Evolutionary conservation across 2,113 vertebrate species (phyloP), one percentile per base, ranked within the genome.

Genomic region (Mormyrus lacerda): DNA sequence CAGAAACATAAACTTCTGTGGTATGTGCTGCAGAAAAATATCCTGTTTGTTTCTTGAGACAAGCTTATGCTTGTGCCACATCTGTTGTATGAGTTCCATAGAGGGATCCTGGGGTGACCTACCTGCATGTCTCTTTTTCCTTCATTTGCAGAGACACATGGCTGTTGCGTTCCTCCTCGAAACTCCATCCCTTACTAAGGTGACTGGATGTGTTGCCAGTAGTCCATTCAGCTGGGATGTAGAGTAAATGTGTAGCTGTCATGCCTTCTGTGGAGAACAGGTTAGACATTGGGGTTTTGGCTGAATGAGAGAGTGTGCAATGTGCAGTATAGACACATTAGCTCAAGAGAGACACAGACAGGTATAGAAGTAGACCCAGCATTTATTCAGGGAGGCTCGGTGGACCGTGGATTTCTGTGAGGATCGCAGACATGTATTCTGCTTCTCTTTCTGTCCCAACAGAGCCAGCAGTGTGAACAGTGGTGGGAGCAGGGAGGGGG

Each of bases 401-500:
- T 39, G 69, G 31, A 76, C 44, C 42, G 21, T 47, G 39, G 7
- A 84, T 84, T 19, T 47, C 79, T 45, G 15, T 83, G 79, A 9
- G 79, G 42, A 19, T 24, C 10, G 42, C 83, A 45, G 21, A 7
- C 50, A 45, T 8, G 7, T 76, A 48, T 35, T 76, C 48, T 21
- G 6, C 45, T 50, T 39, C 44, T 35, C 21, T 53, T 76, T 27
- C 45, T 35, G 85, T 1, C 13, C 88, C 91, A 44, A 48, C 94
- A 95, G 95, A 93, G 94, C 93, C 48, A 45, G 91, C 90, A 94
- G 93, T 53, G 85, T 48, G 47, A 87, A 6, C 92, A 94, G 85
- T 11, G 93, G 94, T 13, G 94, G 94, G 2, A 96, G 95, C 93
- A 92, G 93, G 91, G 95, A 96, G 0, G 95, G 94, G 55, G 95